phyloP scores from a whole-genome alignment of 2,888 invertebrate species.

The Parnassius mnemosyne region DNA sequence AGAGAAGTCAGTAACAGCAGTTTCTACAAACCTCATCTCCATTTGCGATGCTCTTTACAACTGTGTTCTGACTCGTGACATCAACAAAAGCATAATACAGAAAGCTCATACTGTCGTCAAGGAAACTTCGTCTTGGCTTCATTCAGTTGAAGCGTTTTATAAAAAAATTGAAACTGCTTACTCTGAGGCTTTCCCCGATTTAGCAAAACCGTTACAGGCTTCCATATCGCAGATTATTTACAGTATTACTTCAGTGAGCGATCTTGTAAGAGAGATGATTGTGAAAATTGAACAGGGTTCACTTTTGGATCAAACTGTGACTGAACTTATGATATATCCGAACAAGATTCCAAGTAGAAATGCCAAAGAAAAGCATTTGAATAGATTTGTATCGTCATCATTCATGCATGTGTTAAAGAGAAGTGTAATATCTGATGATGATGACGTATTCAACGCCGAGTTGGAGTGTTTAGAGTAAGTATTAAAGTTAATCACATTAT shows the following conservation, averaged over 20 bases:
- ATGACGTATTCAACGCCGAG: conserved; percentile 45
- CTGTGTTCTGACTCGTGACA: conserved; percentile 34
- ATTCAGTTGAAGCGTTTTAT: conserved; percentile 79
- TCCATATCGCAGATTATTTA: conserved; percentile 85
- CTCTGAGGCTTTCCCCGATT: conserved; percentile 87
- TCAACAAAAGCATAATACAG: conserved; percentile 36
- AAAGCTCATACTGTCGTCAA: conserved; percentile 55
- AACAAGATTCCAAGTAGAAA: conserved; percentile 44
- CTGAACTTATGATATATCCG: conserved; percentile 77
- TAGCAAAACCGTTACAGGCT: conserved; percentile 85
- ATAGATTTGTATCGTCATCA: conserved; percentile 62
- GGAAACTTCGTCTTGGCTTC: conserved; percentile 74
- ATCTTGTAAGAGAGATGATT: conserved; percentile 72
- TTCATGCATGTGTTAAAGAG: conserved; percentile 59
- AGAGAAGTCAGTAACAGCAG: conserved; percentile 46
- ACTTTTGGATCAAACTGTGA: conserved; percentile 48
- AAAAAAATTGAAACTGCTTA: conserved; percentile 78
- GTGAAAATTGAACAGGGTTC: conserved; percentile 55
- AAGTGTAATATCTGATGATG: conserved; percentile 39
- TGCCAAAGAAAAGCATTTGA: conserved; percentile 57
- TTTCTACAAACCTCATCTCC: conserved; percentile 46
- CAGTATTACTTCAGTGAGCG: conserved; percentile 81
- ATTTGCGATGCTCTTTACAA: conserved; percentile 45
- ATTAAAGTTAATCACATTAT: conserved; percentile 6
- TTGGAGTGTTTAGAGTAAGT: conserved; percentile 76